These are phyloP conservation scores for Erinaceus europaeus DNA, from an alignment of 2,113 vertebrate genomes.

Conservation along the genomic window DNA sequence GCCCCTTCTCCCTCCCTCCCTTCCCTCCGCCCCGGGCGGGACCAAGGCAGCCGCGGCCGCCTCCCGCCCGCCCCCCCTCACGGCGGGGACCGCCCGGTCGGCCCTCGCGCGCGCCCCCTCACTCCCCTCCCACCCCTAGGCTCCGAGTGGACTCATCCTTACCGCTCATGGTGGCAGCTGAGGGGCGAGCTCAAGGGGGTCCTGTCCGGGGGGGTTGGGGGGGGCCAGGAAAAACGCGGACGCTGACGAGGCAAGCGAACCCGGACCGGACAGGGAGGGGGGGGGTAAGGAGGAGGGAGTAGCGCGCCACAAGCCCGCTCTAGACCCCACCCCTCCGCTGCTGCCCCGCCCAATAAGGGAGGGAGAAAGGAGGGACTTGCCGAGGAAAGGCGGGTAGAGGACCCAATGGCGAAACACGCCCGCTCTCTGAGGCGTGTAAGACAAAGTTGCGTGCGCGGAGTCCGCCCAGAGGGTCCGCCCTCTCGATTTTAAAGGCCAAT, in stretches of 20 bases:
- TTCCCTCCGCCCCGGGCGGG: conserved; percentile 75
- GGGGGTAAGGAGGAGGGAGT: conserved; percentile 68
- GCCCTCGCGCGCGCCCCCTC: conserved; percentile 72
- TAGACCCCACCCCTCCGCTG: conserved; percentile 56
- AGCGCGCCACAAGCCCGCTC: conserved; percentile 71
- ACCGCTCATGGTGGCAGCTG: conserved; percentile 81
- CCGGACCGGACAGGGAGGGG: conserved; percentile 75
- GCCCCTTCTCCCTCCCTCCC: conserved; percentile 69
- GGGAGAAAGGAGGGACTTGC: conserved; percentile 65
- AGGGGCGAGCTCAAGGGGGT: conserved; percentile 77
- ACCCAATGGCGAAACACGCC: conserved; percentile 34
- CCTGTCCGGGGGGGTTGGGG: conserved; percentile 75
- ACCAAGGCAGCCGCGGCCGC: conserved; percentile 72
- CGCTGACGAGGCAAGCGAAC: conserved; percentile 80
- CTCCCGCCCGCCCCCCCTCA: conserved; percentile 73
- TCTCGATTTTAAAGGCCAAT: conserved; percentile 41
- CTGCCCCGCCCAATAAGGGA: conserved; percentile 78
- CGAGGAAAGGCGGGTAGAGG: background rate
- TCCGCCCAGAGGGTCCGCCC: conserved; percentile 40
- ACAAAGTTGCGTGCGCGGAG: conserved; percentile 46
- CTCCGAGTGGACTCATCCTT: conserved; percentile 74
- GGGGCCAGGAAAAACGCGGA: conserved; percentile 76
- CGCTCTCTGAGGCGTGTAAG: conserved; percentile 42
- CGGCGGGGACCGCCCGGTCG: conserved; percentile 74
- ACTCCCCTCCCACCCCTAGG: conserved; percentile 57